phyloP scores from a whole-genome alignment of 2,113 vertebrate species.

The Tupaia chinensis region DNA sequence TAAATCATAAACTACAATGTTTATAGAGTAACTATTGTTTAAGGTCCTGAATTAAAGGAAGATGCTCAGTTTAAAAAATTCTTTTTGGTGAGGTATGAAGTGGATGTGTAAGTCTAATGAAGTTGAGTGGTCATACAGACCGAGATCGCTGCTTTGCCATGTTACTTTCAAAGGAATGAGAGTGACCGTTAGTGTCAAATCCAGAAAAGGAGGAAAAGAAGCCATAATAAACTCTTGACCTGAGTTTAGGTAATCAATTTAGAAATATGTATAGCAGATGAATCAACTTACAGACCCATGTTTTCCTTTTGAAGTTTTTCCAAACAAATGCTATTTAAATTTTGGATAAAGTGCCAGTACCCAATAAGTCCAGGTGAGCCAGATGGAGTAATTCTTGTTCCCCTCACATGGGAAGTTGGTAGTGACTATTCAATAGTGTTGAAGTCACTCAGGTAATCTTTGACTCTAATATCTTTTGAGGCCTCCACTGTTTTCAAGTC shows the following conservation, averaged over 20 bases:
- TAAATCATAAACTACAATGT: conserved; percentile 43
- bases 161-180: background rate
- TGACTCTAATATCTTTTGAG: background rate
- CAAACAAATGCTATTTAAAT: background rate
- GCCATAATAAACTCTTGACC: background rate
- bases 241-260: background rate
- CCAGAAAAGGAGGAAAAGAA: background rate
- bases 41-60: conserved; percentile 53
- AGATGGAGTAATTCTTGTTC: background rate
- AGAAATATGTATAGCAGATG: background rate
- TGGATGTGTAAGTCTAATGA: background rate
- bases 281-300: background rate
- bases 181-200: background rate
- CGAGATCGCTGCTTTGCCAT: background rate
- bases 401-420: background rate
- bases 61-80: conserved; percentile 43
- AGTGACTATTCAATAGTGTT: background rate
- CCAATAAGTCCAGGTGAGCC: background rate
- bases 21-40: conserved; percentile 46
- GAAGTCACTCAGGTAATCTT: background rate
- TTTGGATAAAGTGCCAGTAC: background rate
- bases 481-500: background rate
- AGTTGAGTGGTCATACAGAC: background rate
- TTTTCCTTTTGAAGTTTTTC: background rate
- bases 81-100: background rate